phyloP scores from a whole-genome alignment of 2,888 invertebrate species.

The Gisinianus flammeolus region DNA sequence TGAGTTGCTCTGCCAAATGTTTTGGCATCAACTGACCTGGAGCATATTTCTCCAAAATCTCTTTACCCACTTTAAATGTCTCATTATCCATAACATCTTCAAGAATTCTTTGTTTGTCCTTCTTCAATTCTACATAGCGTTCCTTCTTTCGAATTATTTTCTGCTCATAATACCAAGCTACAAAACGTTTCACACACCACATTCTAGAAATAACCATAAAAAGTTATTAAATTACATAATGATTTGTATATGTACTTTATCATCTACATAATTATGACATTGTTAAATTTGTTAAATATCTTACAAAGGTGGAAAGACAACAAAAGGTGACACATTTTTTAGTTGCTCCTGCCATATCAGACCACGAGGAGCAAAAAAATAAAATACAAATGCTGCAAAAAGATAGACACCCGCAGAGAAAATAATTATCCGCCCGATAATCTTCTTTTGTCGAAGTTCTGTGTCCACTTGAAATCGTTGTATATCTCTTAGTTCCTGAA shows the following conservation, averaged over 20 bases:
- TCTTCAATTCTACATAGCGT: constrained; percentile 73
- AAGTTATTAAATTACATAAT: background rate
- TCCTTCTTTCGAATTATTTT: constrained; percentile 78
- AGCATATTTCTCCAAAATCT: constrained; percentile 85
- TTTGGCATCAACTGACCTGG: constrained; percentile 66
- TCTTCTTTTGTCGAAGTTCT: constrained; percentile 78
- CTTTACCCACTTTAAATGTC: constrained; percentile 93
- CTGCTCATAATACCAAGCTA: constrained; percentile 88
- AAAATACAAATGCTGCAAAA: constrained; percentile 75
- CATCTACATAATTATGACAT: background rate
- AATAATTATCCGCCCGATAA: constrained; percentile 78
- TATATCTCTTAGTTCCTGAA: constrained; percentile 75
- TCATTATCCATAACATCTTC: constrained; percentile 97
- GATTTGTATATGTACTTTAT: background rate
- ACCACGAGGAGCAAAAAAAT: constrained; percentile 79
- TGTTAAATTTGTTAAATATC: constrained; percentile 61
- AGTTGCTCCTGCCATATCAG: constrained; percentile 73
- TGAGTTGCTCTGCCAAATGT: constrained; percentile 53
- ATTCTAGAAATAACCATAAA: constrained; percentile 67
- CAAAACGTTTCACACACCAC: constrained; percentile 74
- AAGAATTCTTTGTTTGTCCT: constrained; percentile 85
- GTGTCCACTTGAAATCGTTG: constrained; percentile 81
- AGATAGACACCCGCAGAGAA: constrained; percentile 67
- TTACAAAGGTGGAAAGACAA: constrained; percentile 84
- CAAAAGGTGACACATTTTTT: constrained; percentile 77